Evolutionary conservation across 92 coral and sea anemone genomes (phyloP).

Genomic region (Epizoanthus rinbou): DNA sequence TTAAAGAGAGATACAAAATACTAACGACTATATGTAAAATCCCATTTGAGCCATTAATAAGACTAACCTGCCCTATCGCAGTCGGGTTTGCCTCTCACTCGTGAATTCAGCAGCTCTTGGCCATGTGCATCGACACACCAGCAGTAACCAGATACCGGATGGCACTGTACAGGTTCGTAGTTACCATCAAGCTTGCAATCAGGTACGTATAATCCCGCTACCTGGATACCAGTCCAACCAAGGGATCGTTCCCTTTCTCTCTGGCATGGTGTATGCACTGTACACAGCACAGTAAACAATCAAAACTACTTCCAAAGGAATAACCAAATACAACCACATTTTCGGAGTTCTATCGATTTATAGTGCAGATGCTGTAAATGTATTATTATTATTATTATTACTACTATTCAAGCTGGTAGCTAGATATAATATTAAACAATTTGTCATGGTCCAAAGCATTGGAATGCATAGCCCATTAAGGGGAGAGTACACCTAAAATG

Average conservation of each 20-base stretch:
- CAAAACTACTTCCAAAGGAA: too few species aligned
- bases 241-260: constrained; percentile 70
- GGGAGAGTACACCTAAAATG: too few species aligned
- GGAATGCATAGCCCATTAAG: too few species aligned
- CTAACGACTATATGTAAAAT: too few species aligned
- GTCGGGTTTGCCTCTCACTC: constrained; percentile 76
- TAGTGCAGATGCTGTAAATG: not conserved
- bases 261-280: constrained; percentile 56
- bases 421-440: too few species aligned
- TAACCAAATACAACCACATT: too few species aligned
- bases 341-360: too few species aligned
- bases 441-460: too few species aligned
- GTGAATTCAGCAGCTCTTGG: constrained; percentile 60
- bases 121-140: constrained; percentile 88
- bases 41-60: not conserved
- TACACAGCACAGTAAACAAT: not conserved
- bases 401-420: too few species aligned
- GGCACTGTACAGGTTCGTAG: constrained; percentile 77
- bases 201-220: constrained; percentile 72
- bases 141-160: constrained; percentile 56
- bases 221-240: constrained; percentile 62
- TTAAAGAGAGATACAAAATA: too few species aligned
- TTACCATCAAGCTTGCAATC: constrained; percentile 82
- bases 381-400: too few species aligned
- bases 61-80: constrained; percentile 64